These are phyloP conservation scores for Marasmarcha lunaedactyla DNA, from an alignment of 2,888 invertebrate genomes.

Conservation along the genomic window DNA sequence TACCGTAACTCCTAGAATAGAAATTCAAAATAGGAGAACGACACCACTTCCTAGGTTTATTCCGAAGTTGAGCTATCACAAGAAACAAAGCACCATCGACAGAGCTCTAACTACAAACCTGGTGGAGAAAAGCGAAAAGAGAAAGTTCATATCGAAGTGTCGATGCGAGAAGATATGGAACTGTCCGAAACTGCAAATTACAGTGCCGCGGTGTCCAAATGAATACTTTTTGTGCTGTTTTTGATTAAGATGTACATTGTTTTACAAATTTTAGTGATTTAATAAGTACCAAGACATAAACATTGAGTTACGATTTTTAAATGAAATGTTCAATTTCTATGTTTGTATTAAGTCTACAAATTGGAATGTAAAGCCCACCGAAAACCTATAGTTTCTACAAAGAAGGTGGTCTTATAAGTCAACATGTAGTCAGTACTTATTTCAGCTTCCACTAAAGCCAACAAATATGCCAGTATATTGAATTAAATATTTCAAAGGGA, in stretches of 20 bases:
- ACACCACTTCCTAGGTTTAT: constrained; percentile 24
- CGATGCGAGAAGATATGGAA: constrained; percentile 60
- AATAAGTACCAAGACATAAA: not conserved
- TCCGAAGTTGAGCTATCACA: constrained; percentile 43
- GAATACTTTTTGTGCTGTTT: constrained; percentile 63
- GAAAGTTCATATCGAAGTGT: constrained; percentile 47
- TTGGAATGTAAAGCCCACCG: too few species aligned
- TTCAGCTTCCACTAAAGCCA: too few species aligned
- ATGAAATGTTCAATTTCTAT: not conserved
- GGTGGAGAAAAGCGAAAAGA: constrained; percentile 30
- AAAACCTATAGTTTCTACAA: too few species aligned
- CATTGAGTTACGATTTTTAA: too few species aligned
- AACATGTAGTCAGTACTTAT: too few species aligned
- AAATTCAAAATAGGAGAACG: constrained; percentile 17
- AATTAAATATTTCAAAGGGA: too few species aligned
- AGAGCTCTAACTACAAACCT: constrained; percentile 29
- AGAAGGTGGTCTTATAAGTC: too few species aligned
- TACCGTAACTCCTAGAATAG: constrained; percentile 7
- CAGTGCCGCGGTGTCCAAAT: constrained; percentile 53
- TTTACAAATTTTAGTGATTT: not conserved
- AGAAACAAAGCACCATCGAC: constrained; percentile 20
- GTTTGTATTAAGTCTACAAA: not conserved
- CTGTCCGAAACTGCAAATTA: constrained; percentile 57
- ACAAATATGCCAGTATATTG: too few species aligned
- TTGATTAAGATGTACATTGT: constrained; percentile 17